phyloP scores from a whole-genome alignment of 2,113 vertebrate genomes.

The Microtus richardsoni region DNA sequence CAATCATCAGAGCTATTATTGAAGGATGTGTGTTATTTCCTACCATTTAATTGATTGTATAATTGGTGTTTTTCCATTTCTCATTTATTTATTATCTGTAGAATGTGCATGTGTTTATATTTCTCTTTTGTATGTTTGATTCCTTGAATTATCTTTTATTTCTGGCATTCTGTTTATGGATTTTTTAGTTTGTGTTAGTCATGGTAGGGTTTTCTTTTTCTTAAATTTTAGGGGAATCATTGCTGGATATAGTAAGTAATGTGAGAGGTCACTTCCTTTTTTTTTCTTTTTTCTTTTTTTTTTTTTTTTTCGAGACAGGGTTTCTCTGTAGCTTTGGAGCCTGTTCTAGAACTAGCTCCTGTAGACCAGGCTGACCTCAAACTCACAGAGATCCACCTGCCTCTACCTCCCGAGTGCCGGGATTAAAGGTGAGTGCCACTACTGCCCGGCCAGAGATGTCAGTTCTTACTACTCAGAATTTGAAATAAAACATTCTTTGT shows the following conservation, averaged over 20 bases:
- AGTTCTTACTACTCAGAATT: neutral
- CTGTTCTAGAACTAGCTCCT: too few relatives aligned
- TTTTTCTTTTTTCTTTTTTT: rapidly evolving
- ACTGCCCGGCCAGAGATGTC: too few relatives aligned
- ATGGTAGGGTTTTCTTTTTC: neutral
- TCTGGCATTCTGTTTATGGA: neutral
- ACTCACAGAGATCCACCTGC: too few relatives aligned
- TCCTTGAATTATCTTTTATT: neutral
- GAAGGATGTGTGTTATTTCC: neutral
- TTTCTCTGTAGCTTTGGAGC: too few relatives aligned
- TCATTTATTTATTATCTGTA: neutral
- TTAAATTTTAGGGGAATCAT: neutral
- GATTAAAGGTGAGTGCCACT: too few relatives aligned
- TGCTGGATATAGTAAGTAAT: neutral
- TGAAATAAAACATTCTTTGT: too few relatives aligned
- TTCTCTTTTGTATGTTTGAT: neutral
- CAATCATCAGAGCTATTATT: neutral
- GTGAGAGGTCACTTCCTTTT: too few relatives aligned
- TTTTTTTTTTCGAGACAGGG: too few relatives aligned
- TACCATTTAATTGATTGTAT: neutral
- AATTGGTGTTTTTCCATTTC: neutral
- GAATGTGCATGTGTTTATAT: too few relatives aligned
- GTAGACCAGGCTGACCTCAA: too few relatives aligned
- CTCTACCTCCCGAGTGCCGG: too few relatives aligned
- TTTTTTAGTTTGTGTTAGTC: neutral